Evolutionary conservation across 2,113 vertebrate species (phyloP).

Genomic region (Entosphenus tridentatus): DNA sequence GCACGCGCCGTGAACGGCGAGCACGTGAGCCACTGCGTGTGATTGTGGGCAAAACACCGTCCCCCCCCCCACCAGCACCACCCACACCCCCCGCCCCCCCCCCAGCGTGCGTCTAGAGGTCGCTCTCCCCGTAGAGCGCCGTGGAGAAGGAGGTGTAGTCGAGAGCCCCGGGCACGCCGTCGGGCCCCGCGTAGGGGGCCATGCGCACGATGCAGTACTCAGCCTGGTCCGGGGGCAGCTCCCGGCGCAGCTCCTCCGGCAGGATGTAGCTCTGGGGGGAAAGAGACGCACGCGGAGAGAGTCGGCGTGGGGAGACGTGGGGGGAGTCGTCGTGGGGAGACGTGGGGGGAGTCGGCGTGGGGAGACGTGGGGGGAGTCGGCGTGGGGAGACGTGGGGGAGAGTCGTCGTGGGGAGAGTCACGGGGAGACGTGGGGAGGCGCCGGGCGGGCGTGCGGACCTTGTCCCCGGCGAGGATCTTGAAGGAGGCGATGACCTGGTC

Average conservation of each 20-base stretch:
- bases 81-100: too few relatives aligned
- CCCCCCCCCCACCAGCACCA: too few relatives aligned
- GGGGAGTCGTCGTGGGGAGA: too few relatives aligned
- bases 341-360: too few relatives aligned
- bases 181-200: conserved; percentile 68
- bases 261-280: conserved; percentile 72
- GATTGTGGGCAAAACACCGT: too few relatives aligned
- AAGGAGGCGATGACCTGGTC: conserved; percentile 97
- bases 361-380: too few relatives aligned
- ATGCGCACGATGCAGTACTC: conserved; percentile 91
- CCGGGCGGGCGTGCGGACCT: conserved; percentile 26
- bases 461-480: conserved; percentile 90
- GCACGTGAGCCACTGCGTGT: too few relatives aligned
- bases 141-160: conserved; percentile 99
- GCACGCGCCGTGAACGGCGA: too few relatives aligned
- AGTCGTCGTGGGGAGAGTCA: too few relatives aligned
- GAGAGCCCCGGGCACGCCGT: conserved; percentile 58
- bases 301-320: too few relatives aligned
- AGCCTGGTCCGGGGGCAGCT: conserved; percentile 82
- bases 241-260: conserved; percentile 62
- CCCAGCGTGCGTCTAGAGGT: conserved; percentile 44
- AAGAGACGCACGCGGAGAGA: background rate
- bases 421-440: too few relatives aligned
- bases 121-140: conserved; percentile 88
- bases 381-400: too few relatives aligned